Conservation (phyloP, 2,113 vertebrate genomes). For the Poeciliopsis prolifica region DNA sequence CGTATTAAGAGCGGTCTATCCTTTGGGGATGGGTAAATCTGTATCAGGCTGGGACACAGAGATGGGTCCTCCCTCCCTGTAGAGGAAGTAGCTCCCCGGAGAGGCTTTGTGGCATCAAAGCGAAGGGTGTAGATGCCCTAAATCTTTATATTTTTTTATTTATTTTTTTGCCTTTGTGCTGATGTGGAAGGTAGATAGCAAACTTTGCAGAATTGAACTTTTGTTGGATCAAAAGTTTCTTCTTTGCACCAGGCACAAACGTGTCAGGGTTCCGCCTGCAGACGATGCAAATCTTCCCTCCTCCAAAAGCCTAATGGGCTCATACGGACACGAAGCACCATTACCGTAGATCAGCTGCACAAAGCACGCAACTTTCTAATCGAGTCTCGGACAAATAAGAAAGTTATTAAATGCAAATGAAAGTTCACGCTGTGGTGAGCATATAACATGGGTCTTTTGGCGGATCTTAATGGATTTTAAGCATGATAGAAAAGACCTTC, state of each 20-base stretch:
- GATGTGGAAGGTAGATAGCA: conserved; percentile 36
- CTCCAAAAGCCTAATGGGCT: conserved; percentile 60
- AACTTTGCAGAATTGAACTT: conserved; percentile 21
- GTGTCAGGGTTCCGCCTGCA: background rate
- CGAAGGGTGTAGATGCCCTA: conserved; percentile 39
- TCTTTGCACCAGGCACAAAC: background rate
- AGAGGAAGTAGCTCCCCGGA: conserved; percentile 36
- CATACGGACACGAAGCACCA: conserved; percentile 41
- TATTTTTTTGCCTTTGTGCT: conserved; percentile 43
- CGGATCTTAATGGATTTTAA: conserved; percentile 23
- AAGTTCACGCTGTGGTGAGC: conserved; percentile 30
- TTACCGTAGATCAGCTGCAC: conserved; percentile 50
- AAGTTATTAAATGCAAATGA: conserved; percentile 63
- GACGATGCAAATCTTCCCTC: background rate
- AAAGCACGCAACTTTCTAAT: conserved; percentile 44
- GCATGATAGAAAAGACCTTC: background rate
- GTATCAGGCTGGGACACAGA: conserved; percentile 46
- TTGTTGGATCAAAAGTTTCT: conserved; percentile 17
- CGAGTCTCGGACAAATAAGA: conserved; percentile 33
- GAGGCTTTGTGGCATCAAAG: conserved; percentile 54
- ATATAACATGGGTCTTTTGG: conserved; percentile 26
- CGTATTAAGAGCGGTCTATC: conserved; percentile 70
- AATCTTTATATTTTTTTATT: conserved; percentile 10
- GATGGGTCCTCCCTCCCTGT: conserved; percentile 32
- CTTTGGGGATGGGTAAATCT: conserved; percentile 63